These are phyloP conservation scores for Papilio protenor DNA, from an alignment of 2,888 invertebrate genomes.

Conservation along the genomic window DNA sequence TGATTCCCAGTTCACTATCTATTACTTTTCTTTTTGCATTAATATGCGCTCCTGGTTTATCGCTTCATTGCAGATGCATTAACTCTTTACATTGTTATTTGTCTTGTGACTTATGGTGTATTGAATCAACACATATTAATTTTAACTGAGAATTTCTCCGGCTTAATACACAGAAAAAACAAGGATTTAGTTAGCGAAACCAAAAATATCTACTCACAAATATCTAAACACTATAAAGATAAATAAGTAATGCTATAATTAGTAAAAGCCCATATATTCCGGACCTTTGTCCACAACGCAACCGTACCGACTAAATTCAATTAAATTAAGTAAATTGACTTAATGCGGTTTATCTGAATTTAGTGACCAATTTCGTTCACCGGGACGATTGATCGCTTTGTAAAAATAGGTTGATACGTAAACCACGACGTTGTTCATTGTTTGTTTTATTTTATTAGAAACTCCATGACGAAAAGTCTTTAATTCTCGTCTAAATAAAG, in stretches of 20 bases:
- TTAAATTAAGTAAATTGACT: constrained; percentile 40
- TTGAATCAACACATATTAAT: background rate
- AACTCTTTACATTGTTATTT: background rate
- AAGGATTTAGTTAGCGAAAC: background rate
- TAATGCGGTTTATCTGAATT: constrained; percentile 41
- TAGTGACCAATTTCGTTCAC: constrained; percentile 33
- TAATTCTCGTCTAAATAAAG: no score
- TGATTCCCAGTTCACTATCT: background rate
- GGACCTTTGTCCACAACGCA: background rate
- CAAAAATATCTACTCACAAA: background rate
- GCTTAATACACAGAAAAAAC: background rate
- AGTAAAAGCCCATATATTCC: constrained; percentile 13
- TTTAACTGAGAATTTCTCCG: background rate
- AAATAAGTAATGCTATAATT: constrained; percentile 2
- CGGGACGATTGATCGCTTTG: constrained; percentile 21
- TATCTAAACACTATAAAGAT: background rate
- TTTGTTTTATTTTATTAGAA: background rate
- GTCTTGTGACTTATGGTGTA: background rate
- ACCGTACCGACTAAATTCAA: constrained; percentile 30
- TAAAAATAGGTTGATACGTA: constrained; percentile 40
- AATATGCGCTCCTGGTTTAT: constrained; percentile 11
- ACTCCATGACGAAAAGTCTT: background rate
- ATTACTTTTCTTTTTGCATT: constrained; percentile 21
- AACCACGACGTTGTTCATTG: constrained; percentile 4
- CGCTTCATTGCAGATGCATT: background rate